Evolutionary conservation across 2,113 vertebrate species (phyloP), one percentile per base, ranked within the genome.

Genomic region (Poeciliopsis prolifica): DNA sequence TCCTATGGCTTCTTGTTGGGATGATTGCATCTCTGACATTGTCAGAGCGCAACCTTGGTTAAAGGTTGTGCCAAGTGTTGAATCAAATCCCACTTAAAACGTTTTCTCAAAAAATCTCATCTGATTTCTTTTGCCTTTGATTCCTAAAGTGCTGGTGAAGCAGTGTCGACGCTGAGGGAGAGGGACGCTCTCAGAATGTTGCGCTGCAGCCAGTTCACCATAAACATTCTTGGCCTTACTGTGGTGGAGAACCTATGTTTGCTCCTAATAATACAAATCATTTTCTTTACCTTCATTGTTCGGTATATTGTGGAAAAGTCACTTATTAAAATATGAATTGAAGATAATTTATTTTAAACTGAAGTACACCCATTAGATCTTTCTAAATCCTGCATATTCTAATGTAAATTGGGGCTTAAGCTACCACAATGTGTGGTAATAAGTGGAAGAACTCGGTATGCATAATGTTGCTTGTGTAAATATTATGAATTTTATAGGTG

Each of bases 401-500:
- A 42, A 15, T 24, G 42, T 30, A 24, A 30, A 68, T 42, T 65
- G 17, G 68, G 70, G 81, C 69, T 84, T 76, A 75, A 0, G 58
- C 69, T 74, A 60, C 51, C 61, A 66, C 63, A 29, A 61, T 60
- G 67, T 75, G n/a, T 78, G 24, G 42, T 76, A 67, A 83, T 65
- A 17, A 1, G 42, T 71, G 24, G 70, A 65, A 63, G 69, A 72
- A 75, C 68, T 31, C 33, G 44, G 31, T 72, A 48, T 35, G 65
- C 65, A 29, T 71, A 66, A 79, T 37, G 54, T 82, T 72, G 26
- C 69, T 67, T 63, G 62, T 89, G 89, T 90, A 90, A 82, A 88
- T 91, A 84, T 82, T 71, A 66, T 78, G 70, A 54, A 74, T 90
- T 87, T 91, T 87, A 76, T 88, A 86, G 66, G n/a, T 22, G 35